Base-by-base conservation (phyloP, 1,140 invertebrate genomes). In the Ditylenchus dipsaci region DNA sequence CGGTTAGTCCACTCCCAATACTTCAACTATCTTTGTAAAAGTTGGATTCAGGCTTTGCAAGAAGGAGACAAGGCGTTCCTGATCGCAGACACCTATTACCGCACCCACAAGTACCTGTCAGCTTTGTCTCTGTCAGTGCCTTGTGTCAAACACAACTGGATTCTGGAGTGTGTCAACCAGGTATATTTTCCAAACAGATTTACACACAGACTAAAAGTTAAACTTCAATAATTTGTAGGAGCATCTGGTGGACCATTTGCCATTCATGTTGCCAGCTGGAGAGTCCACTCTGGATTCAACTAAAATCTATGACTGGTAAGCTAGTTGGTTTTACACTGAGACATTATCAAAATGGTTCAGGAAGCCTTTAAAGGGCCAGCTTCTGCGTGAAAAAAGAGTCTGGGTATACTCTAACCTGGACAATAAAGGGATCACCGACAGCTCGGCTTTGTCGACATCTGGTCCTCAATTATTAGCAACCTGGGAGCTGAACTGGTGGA, bases 71-170 rank as follows among this genome's bases (percentile, higher is more conserved):
- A 64, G 9, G 71, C 68, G 1, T 80, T 65, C 61, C 67, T 81
- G 8, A 75, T 81, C 63, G 80, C 81, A n/a, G 79, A 81, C 65
- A 79, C 77, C 0, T 72, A 68, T 64, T 81, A 81, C 57, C 76
- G 79, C 1, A 81, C 79, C 9, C 79, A 81, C 67, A 81, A 81
- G 59, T 81, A 81, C 53, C 58, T 81, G 42, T 69, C 71, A 5
- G 79, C 79, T 17, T 49, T 81, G 45, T 80, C 79, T 3, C n/a
- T 68, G 5, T 72, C 75, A 15, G 63, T 83, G 42, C 79, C 79
- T 3, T 78, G 77, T 43, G 66, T 81, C 15, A 72, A 63, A 21
- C 69, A 78, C 56, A 64, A 42, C 13, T 81, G 80, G 81, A 58
- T 83, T 8, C 43, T 73, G 21, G 64, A 68, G 26, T 81, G 81